phyloP scores from a whole-genome alignment of 2,113 vertebrate genomes.

The Meleagris gallopavo region DNA sequence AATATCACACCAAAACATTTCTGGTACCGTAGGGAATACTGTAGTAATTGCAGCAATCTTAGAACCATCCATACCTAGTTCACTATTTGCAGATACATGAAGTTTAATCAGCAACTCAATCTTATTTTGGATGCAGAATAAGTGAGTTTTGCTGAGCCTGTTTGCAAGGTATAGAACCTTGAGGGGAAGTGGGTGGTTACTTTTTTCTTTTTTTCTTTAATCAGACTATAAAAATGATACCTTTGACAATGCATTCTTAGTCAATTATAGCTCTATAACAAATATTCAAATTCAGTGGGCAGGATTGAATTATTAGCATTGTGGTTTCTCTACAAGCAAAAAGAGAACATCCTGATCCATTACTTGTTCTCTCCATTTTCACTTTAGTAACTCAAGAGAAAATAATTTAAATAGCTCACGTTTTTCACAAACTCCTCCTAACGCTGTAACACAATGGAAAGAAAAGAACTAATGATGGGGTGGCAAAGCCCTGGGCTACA shows the following conservation, averaged over 20 bases:
- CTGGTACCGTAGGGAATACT: background rate
- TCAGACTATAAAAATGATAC: background rate
- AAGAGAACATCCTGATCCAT: background rate
- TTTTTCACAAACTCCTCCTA: background rate
- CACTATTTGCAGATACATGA: background rate
- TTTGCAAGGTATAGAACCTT: background rate
- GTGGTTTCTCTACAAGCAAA: background rate
- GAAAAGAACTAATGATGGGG: too few species aligned
- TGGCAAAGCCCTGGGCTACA: too few species aligned
- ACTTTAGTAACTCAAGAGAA: background rate
- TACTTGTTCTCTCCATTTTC: background rate
- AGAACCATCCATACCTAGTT: background rate
- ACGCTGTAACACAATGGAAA: too few species aligned
- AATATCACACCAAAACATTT: background rate
- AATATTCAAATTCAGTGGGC: background rate
- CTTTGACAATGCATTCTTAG: background rate
- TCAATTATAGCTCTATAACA: background rate
- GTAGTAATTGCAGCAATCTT: background rate
- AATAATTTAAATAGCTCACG: background rate
- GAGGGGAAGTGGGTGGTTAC: background rate
- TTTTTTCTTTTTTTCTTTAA: background rate
- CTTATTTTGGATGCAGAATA: background rate
- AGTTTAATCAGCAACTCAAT: background rate
- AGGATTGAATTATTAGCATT: background rate
- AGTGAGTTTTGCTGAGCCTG: background rate